Evolutionary conservation across 2,888 invertebrate species (phyloP).

Genomic region (Tigriopus californicus): DNA sequence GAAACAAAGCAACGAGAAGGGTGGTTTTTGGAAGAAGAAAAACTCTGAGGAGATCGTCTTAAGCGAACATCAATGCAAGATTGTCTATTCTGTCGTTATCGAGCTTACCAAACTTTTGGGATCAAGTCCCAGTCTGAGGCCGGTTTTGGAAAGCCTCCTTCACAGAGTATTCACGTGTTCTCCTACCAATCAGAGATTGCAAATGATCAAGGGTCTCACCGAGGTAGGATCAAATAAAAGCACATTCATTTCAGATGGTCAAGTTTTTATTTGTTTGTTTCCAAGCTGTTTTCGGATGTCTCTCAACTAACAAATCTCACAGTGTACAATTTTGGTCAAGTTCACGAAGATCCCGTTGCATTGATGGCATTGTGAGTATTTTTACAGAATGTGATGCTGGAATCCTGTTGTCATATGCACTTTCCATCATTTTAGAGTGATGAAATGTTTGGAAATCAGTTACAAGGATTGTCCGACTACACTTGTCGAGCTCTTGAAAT

Average conservation of each 20-base stretch:
- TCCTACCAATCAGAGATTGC: slow-evolving; percentile 60
- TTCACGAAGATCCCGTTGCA: slow-evolving; percentile 51
- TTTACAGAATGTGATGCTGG: not conserved
- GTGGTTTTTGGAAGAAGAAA: not conserved
- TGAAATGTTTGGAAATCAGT: not conserved
- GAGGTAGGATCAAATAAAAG: slow-evolving; percentile 33
- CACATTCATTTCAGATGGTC: not conserved
- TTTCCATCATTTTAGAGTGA: not conserved
- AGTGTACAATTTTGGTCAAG: slow-evolving; percentile 16
- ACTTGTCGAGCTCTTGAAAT: not conserved
- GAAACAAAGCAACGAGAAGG: not conserved
- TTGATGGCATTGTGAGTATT: slow-evolving; percentile 25
- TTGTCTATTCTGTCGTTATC: slow-evolving; percentile 40
- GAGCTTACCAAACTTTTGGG: slow-evolving; percentile 74
- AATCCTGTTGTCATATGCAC: not conserved
- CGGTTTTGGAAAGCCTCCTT: slow-evolving; percentile 77
- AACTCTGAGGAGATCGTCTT: not conserved
- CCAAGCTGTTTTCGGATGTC: slow-evolving; percentile 14
- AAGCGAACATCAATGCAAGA: not conserved
- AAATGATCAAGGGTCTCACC: slow-evolving; percentile 59
- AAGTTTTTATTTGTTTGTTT: not conserved
- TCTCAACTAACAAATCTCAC: not conserved
- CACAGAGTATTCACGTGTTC: slow-evolving; percentile 80
- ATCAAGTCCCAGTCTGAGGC: slow-evolving; percentile 61
- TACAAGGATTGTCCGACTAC: not conserved